These are phyloP conservation scores for Callosobruchus maculatus DNA, from an alignment of 2,888 invertebrate genomes.

Conservation along the genomic window DNA sequence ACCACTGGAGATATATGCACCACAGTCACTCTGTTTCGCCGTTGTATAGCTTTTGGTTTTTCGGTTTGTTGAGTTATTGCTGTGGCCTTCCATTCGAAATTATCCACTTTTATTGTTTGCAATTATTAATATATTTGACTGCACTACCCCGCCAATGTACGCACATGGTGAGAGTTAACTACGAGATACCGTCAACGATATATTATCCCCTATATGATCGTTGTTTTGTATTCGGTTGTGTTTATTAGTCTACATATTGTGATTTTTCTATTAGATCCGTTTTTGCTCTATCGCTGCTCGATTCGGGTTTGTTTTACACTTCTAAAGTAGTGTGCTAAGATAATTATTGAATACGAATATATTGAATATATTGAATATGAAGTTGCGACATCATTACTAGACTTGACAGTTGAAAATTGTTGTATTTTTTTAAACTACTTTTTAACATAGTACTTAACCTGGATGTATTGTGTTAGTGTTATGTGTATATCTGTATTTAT, in stretches of 20 bases:
- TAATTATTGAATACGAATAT: constrained; percentile 39
- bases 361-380: no score
- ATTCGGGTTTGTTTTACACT: constrained; percentile 38
- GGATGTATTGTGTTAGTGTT: no score
- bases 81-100: constrained; percentile 44
- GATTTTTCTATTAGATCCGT: constrained; percentile 46
- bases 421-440: no score
- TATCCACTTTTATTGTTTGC: constrained; percentile 49
- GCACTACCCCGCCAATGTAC: constrained; percentile 35
- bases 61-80: constrained; percentile 35
- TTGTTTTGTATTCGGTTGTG: constrained; percentile 44
- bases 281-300: constrained; percentile 38
- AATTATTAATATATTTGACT: constrained; percentile 49
- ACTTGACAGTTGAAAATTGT: no score
- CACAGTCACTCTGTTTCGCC: constrained; percentile 17
- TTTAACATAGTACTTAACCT: no score
- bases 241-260: constrained; percentile 45
- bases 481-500: no score
- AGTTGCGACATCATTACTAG: no score
- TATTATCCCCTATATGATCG: constrained; percentile 45
- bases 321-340: constrained; percentile 44
- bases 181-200: constrained; percentile 22
- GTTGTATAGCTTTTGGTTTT: constrained; percentile 30
- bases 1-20: not conserved
- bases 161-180: not conserved